A percentile compares a stretch with the other conserved stretches of the same genome.
Evolutionary conservation across 2,113 vertebrate species (phyloP).

Genomic region (Leucoraja erinaceus): DNA sequence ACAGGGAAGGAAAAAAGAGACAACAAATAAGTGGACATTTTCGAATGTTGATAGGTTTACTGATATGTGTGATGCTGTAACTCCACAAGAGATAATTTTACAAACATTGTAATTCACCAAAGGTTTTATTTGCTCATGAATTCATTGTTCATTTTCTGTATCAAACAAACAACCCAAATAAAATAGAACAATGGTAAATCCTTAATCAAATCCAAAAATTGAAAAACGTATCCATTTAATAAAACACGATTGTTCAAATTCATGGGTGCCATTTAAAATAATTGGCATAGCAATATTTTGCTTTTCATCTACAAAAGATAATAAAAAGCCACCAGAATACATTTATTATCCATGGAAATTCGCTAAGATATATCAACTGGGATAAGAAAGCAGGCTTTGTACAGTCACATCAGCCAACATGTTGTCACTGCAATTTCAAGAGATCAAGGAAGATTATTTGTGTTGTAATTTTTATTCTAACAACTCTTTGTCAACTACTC

Average conservation of each 20-base stretch:
- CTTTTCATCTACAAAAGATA: not conserved
- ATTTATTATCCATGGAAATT: not conserved
- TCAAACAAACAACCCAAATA: not conserved
- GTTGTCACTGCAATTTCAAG: not conserved
- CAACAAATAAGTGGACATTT: not conserved
- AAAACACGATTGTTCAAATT: not conserved
- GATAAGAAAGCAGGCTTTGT: not conserved
- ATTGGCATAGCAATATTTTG: not conserved
- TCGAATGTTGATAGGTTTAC: not conserved
- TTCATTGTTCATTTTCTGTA: not conserved
- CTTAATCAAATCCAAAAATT: not conserved
- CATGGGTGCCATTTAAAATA: not conserved
- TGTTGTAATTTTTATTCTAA: not conserved
- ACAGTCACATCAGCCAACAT: not conserved
- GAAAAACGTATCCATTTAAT: no score
- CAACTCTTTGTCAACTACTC: not conserved
- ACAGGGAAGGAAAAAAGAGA: not conserved
- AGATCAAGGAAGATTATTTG: constrained; percentile 10
- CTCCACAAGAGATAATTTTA: not conserved
- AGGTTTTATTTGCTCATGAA: not conserved
- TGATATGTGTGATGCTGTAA: not conserved
- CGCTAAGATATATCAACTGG: not conserved
- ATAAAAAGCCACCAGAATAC: not conserved
- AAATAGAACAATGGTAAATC: not conserved
- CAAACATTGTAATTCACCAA: not conserved